phyloP scores from a whole-genome alignment of 2,797 vertebrate genomes.

The Silurus lanzhouensis region DNA sequence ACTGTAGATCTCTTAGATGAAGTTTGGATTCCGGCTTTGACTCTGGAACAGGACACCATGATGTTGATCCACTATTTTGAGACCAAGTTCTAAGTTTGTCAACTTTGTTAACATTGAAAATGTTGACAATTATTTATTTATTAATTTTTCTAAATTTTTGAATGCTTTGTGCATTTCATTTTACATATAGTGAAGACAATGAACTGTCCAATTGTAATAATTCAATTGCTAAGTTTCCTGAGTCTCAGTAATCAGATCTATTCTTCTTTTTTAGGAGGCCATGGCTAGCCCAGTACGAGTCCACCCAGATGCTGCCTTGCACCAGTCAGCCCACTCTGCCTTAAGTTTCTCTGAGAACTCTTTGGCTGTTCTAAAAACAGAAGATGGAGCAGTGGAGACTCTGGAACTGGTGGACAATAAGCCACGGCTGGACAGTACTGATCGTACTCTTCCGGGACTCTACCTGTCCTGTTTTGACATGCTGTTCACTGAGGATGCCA shows the following conservation, averaged over 20 bases:
- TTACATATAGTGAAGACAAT: not conserved
- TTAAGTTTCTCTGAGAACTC: conserved; percentile 70
- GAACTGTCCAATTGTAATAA: not conserved
- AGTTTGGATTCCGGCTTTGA: conserved; percentile 9
- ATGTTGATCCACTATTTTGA: conserved; percentile 5
- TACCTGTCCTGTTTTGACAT: conserved; percentile 92
- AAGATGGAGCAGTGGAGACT: conserved; percentile 61
- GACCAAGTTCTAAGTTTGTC: conserved; percentile 15
- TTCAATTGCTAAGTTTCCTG: not conserved
- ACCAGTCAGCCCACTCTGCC: conserved; percentile 61
- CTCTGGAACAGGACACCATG: conserved; percentile 21
- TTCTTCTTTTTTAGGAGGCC: conserved; percentile 47
- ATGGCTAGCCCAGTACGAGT: conserved; percentile 85
- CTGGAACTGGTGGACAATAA: conserved; percentile 81
- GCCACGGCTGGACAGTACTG: conserved; percentile 70
- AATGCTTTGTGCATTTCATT: not conserved
- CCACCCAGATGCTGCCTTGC: conserved; percentile 66
- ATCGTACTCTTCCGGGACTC: conserved; percentile 79
- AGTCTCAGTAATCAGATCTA: conserved; percentile 22
- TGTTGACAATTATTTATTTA: too few relatives aligned
- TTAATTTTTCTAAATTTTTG: not conserved
- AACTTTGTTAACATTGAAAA: not conserved
- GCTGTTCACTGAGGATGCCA: conserved; percentile 81
- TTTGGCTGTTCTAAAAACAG: conserved; percentile 72
- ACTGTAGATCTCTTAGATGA: not conserved